phyloP scores from a whole-genome alignment of 1,140 invertebrate genomes.

The Lordiphosa collinella region DNA sequence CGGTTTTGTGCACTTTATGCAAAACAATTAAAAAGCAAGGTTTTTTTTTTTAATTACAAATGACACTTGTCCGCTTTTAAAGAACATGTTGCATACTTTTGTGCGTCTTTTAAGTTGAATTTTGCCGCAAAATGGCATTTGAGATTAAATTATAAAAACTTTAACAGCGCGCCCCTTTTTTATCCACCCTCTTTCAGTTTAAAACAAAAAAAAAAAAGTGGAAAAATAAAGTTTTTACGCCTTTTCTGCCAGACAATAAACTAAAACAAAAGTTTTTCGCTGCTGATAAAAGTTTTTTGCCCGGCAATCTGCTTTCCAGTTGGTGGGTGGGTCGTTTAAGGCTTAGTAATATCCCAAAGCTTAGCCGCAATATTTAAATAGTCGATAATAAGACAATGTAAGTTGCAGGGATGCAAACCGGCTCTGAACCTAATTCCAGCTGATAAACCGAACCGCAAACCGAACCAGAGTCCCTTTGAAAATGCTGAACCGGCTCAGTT shows the following conservation, averaged over 20 bases:
- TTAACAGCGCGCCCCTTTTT: no score
- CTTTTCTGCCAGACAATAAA: slow-evolving; percentile 60
- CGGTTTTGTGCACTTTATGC: background rate
- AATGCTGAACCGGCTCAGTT: no score
- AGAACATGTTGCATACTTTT: slow-evolving; percentile 32
- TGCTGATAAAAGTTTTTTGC: slow-evolving; percentile 50
- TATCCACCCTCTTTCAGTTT: slow-evolving; percentile 56
- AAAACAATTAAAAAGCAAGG: slow-evolving; percentile 12
- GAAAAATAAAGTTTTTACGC: slow-evolving; percentile 41
- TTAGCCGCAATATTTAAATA: background rate
- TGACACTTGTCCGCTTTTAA: slow-evolving; percentile 33
- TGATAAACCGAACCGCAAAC: no score
- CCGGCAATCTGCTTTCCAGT: no score
- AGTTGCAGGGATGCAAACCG: no score
- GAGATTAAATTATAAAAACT: background rate
- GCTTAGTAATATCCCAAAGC: background rate
- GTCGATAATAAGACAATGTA: no score
- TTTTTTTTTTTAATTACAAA: slow-evolving; percentile 36
- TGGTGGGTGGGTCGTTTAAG: no score
- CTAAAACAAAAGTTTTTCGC: slow-evolving; percentile 64
- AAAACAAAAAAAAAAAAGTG: slow-evolving; percentile 1
- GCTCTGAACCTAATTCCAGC: no score
- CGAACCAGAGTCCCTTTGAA: no score
- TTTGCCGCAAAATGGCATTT: background rate
- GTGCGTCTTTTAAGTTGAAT: slow-evolving; percentile 21